A percentile compares a stretch with the other conserved stretches of the same genome.
Conservation (phyloP, 1,140 invertebrate species). For the Listronotus bonariensis region DNA sequence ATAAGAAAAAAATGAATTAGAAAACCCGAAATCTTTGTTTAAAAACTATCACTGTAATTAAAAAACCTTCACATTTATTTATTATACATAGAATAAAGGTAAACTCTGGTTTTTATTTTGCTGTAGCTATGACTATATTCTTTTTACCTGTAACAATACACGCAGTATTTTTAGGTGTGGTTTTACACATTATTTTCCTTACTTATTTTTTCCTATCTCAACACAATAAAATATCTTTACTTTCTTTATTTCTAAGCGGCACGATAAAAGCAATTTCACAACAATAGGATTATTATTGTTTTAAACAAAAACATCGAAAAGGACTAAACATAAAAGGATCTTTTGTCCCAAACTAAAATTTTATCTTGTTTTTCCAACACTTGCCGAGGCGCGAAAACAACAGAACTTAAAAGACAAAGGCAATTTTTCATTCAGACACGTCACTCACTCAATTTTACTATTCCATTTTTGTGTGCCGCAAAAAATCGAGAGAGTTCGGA, state of each 20-base stretch:
- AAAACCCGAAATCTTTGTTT: no score
- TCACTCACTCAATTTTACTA: conserved; percentile 38
- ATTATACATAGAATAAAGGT: no score
- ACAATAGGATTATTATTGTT: conserved; percentile 33
- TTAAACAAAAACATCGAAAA: conserved; percentile 21
- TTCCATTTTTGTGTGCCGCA: conserved; percentile 19
- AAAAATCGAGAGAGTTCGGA: conserved; percentile 14
- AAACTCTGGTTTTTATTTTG: no score
- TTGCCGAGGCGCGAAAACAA: conserved; percentile 31
- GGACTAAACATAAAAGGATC: conserved; percentile 19
- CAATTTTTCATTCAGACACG: conserved; percentile 34
- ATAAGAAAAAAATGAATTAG: no score
- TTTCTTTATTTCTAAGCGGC: neutral
- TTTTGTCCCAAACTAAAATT: conserved; percentile 32
- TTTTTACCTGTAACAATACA: no score
- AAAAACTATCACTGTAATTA: no score
- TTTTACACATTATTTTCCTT: no score
- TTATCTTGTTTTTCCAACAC: conserved; percentile 33
- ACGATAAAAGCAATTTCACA: conserved; percentile 17
- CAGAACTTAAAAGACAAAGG: conserved; percentile 35
- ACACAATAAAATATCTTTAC: no score
- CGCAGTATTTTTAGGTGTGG: no score
- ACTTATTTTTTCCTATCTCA: no score
- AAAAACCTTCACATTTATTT: no score
- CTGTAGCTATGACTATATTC: no score